Conservation (phyloP, 92 coral and sea anemone genomes). For the Hydrozoanthus gracilis region DNA sequence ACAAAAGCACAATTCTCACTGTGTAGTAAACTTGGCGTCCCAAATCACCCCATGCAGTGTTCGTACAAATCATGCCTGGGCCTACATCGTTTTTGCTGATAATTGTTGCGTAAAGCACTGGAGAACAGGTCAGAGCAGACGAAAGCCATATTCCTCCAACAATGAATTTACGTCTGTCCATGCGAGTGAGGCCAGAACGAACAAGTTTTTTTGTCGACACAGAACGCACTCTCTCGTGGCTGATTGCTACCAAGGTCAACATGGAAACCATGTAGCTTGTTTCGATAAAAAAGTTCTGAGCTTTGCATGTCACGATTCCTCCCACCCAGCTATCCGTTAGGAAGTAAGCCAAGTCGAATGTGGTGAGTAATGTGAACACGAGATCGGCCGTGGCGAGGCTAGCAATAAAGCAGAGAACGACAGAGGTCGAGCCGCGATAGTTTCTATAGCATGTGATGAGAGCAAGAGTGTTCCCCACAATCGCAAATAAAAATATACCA, state of each 20-base stretch:
- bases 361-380: slow-evolving; percentile 31
- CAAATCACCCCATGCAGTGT: slow-evolving; percentile 40
- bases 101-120: slow-evolving; percentile 19
- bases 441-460: slow-evolving; percentile 33
- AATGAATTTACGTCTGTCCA: slow-evolving; percentile 33
- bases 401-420: slow-evolving; percentile 38
- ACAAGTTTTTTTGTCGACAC: slow-evolving; percentile 38
- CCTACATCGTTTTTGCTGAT: slow-evolving; percentile 5
- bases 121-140: slow-evolving; percentile 29
- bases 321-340: slow-evolving; percentile 39
- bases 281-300: slow-evolving; percentile 43
- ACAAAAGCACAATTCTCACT: neutral
- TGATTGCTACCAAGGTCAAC: slow-evolving; percentile 37
- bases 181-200: slow-evolving; percentile 4
- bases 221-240: slow-evolving; percentile 36
- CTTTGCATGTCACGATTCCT: slow-evolving; percentile 27
- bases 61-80: slow-evolving; percentile 10
- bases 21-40: slow-evolving; percentile 42
- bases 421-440: slow-evolving; percentile 33
- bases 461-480: slow-evolving; percentile 21
- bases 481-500: slow-evolving; percentile 24
- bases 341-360: slow-evolving; percentile 40
- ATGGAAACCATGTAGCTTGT: slow-evolving; percentile 39
- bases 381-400: slow-evolving; percentile 41
- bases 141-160: slow-evolving; percentile 10